Conservation (phyloP, 2,888 invertebrate species). For the Exephanes ischioxanthus region DNA sequence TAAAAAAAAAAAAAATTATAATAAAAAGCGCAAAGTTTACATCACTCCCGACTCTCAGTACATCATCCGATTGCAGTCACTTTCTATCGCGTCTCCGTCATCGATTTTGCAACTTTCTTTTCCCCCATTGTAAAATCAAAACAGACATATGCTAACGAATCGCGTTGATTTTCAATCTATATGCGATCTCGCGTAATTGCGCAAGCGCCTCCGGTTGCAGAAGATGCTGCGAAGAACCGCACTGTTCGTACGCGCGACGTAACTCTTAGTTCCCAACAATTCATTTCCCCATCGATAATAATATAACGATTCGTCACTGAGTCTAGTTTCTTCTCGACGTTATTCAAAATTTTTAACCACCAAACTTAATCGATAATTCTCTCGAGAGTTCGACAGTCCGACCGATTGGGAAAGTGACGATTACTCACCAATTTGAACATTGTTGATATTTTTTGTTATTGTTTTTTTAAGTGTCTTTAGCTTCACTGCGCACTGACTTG, state of each 20-base stretch:
- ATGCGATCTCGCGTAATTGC: not conserved
- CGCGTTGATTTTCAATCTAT: not conserved
- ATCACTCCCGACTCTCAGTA: not conserved
- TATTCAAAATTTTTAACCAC: not conserved
- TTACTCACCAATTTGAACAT: slow-evolving; percentile 67
- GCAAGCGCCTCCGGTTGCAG: not conserved
- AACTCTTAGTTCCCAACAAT: not conserved
- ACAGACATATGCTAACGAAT: slow-evolving; percentile 1
- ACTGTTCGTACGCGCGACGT: slow-evolving; percentile 35
- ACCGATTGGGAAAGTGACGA: slow-evolving; percentile 23
- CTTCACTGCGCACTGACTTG: slow-evolving; percentile 76
- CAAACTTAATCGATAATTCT: slow-evolving; percentile 9
- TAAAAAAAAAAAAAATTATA: too few relatives aligned
- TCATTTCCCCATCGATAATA: not conserved
- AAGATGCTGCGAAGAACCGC: not conserved
- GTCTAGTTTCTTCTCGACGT: not conserved
- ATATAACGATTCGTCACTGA: not conserved
- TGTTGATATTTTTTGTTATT: slow-evolving; percentile 42
- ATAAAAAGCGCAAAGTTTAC: not conserved
- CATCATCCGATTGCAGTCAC: slow-evolving; percentile 36
- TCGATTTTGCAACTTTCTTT: slow-evolving; percentile 48
- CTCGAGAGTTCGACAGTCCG: not conserved
- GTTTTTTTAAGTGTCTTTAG: slow-evolving; percentile 29
- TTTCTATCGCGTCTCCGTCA: slow-evolving; percentile 42
- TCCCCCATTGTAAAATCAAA: slow-evolving; percentile 23